A percentile compares a stretch with the other conserved stretches of the same genome.
Conservation (phyloP, 30 jellyfish, hydroid and myxozoan genomes). For the Morbakka virulenta region DNA sequence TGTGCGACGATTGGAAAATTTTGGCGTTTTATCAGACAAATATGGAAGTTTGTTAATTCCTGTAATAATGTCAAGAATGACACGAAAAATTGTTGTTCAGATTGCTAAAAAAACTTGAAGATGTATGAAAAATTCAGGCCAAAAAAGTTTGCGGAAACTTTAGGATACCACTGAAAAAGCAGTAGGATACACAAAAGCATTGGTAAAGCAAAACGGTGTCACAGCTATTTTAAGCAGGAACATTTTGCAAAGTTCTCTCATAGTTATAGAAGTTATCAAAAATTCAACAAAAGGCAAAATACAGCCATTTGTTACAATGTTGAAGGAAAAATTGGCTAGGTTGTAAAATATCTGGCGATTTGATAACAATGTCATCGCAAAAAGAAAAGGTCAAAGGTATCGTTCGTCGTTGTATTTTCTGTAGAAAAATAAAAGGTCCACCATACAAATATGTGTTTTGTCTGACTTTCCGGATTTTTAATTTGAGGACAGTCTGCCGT, state of each 20-base stretch:
- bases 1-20: conserved; percentile 47
- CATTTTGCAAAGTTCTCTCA: conserved; percentile 7
- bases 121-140: conserved; percentile 53
- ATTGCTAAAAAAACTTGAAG: conserved; percentile 40
- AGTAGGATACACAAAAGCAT: neutral
- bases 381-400: conserved; percentile 4
- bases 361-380: conserved; percentile 9
- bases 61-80: conserved; percentile 44
- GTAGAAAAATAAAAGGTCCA: conserved; percentile 36
- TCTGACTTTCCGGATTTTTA: conserved; percentile 5
- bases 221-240: conserved; percentile 12
- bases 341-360: neutral
- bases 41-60: conserved; percentile 66
- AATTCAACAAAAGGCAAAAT: conserved; percentile 37
- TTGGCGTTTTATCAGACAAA: conserved; percentile 41
- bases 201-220: conserved; percentile 29
- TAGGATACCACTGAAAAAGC: neutral
- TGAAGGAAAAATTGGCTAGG: neutral
- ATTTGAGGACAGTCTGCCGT: conserved; percentile 25
- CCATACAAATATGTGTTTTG: conserved; percentile 1
- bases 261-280: conserved; percentile 25
- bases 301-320: conserved; percentile 14
- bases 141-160: conserved; percentile 31
- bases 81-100: conserved; percentile 44
- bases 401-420: neutral